Evolutionary conservation across 2,797 vertebrate genomes (phyloP), one percentile per base, ranked within the genome.

Genomic region (Acipenser ruthenus): DNA sequence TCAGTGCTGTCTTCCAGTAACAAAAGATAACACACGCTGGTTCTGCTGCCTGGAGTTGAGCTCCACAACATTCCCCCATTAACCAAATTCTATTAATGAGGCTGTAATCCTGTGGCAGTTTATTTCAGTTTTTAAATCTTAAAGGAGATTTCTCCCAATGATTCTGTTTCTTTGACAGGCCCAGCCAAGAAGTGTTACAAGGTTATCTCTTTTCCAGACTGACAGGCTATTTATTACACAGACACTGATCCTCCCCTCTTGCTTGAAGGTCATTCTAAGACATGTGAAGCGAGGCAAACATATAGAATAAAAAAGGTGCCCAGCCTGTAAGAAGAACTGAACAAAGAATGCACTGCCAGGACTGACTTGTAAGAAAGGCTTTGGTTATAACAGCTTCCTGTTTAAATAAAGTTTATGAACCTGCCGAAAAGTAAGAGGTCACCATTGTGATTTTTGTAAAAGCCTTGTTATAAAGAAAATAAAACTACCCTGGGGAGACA

Each of bases 161-260:
- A n/a, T 58, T 3, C 12, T 58, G 12, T 58, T 11, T 58, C 64
- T 66, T 60, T 23, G 50, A 49, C 18, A 3, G 48, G 55, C 2
- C 12, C 55, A 5, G 12, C 63, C 61, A 69, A 76, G 49, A 68
- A 72, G 60, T 12, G 67, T 48, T 37, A 48, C 49, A 66, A 47
- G 64, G 62, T 10, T 12, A 0, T 23, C 61, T 68, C 65, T 18
- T n/a, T 67, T 75, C 69, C 15, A 65, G 49, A 18, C 1, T 18
- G 53, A 63, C 11, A 68, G 11, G 10, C 2, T 68, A 50, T 70
- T 73, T 70, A 59, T 71, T 60, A 73, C 8, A 60, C 8, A 23
- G 58, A 47, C 60, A 68, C 6, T 60, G 50, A 8, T 8, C 55
- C 23, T 75, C 49, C 50, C 12, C 5, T 48, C 65, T 12, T 12